Percentiles rank a stretch among this genome's conserved stretches.
These are phyloP conservation scores for Drepana arcuata DNA, from an alignment of 1,140 invertebrate genomes.

Conservation along the genomic window DNA sequence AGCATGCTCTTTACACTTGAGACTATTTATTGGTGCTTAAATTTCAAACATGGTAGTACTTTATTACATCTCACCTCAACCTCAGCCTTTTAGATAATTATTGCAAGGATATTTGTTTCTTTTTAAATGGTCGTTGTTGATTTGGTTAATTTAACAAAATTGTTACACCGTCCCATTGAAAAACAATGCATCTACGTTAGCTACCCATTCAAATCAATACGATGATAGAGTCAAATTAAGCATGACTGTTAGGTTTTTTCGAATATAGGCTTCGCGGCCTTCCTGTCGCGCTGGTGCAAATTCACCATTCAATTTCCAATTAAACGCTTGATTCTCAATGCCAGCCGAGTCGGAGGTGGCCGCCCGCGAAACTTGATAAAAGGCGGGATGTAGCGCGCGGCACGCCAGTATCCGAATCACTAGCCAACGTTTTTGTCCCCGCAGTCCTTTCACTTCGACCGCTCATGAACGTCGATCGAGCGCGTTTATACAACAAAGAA, in stretches of 20 bases:
- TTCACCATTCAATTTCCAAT: constrained; percentile 66
- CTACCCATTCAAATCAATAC: constrained; percentile 13
- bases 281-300: constrained; percentile 49
- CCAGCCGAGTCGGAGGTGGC: constrained; percentile 57
- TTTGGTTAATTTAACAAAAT: no score
- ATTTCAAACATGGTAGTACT: no score
- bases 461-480: constrained; percentile 41
- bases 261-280: constrained; percentile 53
- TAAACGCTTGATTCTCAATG: constrained; percentile 69
- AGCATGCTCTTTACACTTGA: no score
- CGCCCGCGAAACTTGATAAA: constrained; percentile 58
- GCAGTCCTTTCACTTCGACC: constrained; percentile 60
- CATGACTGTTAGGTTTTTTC: constrained; percentile 44
- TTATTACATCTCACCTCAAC: no score
- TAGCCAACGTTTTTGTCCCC: constrained; percentile 49
- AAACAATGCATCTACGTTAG: constrained; percentile 8
- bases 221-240: constrained; percentile 28
- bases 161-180: constrained; percentile 6
- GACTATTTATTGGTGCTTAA: no score
- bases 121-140: no score
- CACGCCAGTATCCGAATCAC: constrained; percentile 46
- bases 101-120: no score
- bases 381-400: constrained; percentile 54
- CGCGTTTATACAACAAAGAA: constrained; percentile 40
- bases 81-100: no score